Evolutionary conservation across 2,888 invertebrate genomes (phyloP).

Genomic region (Liodrosophila aerea): DNA sequence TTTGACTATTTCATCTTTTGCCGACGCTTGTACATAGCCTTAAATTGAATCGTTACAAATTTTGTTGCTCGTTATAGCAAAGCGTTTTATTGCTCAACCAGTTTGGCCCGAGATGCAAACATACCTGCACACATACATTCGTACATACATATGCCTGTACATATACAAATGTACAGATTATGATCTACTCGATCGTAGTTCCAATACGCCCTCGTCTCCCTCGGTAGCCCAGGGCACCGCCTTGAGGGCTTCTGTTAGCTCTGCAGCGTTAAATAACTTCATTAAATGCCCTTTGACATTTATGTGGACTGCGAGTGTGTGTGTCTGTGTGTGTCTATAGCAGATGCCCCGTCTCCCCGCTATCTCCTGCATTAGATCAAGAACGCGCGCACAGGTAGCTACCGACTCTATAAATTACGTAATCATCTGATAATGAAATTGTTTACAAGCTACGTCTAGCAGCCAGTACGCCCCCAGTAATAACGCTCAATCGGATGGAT

Average conservation of each 20-base stretch:
- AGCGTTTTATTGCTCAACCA: slow-evolving; percentile 77
- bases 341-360: slow-evolving; percentile 25
- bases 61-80: slow-evolving; percentile 80
- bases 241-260: slow-evolving; percentile 13
- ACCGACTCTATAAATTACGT: slow-evolving; percentile 61
- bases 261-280: slow-evolving; percentile 73
- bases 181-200: slow-evolving; percentile 50
- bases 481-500: neutral
- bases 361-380: slow-evolving; percentile 46
- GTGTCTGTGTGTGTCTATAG: slow-evolving; percentile 18
- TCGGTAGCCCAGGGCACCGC: slow-evolving; percentile 2
- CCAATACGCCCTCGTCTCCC: slow-evolving; percentile 40
- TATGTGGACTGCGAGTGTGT: slow-evolving; percentile 44
- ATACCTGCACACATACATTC: slow-evolving; percentile 21
- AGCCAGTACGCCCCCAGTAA: slow-evolving; percentile 64
- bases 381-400: slow-evolving; percentile 54
- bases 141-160: slow-evolving; percentile 11
- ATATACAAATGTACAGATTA: slow-evolving; percentile 47
- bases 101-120: slow-evolving; percentile 65
- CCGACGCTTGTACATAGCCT: slow-evolving; percentile 76
- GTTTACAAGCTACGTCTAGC: slow-evolving; percentile 68
- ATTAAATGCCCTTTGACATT: slow-evolving; percentile 77
- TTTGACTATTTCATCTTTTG: slow-evolving; percentile 77
- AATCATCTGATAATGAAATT: slow-evolving; percentile 75
- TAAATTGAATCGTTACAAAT: slow-evolving; percentile 80